Conservation (phyloP, 2,888 invertebrate genomes). For the Noctua janthe region DNA sequence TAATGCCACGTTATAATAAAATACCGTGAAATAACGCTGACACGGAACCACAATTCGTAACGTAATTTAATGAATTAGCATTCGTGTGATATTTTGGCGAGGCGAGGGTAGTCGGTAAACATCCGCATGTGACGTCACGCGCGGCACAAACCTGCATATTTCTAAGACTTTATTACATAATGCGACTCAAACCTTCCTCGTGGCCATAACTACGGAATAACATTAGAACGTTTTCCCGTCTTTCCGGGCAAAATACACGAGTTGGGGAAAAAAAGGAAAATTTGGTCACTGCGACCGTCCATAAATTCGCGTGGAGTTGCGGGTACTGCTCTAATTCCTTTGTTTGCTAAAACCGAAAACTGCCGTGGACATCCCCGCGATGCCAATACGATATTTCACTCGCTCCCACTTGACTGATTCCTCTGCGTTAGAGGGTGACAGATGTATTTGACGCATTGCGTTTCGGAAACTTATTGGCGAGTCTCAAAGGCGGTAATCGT, state of each 20-base stretch:
- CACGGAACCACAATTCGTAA: conserved; percentile 55
- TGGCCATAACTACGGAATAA: conserved; percentile 71
- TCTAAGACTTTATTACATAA: conserved; percentile 75
- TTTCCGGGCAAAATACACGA: conserved; percentile 74
- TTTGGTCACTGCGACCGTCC: conserved; percentile 84
- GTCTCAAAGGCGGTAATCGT: conserved; percentile 76
- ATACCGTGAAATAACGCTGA: conserved; percentile 54
- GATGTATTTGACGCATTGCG: conserved; percentile 76
- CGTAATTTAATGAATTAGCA: conserved; percentile 67
- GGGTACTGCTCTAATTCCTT: conserved; percentile 87
- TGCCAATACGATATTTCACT: conserved; percentile 84
- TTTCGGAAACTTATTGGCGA: conserved; percentile 69
- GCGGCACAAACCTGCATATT: conserved; percentile 68
- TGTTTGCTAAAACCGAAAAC: conserved; percentile 88
- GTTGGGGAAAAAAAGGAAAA: conserved; percentile 79
- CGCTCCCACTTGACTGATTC: conserved; percentile 84
- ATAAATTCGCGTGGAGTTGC: conserved; percentile 84
- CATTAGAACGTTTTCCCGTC: conserved; percentile 78
- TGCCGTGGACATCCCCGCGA: conserved; percentile 80
- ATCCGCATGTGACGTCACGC: conserved; percentile 58
- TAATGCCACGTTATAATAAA: conserved; percentile 61
- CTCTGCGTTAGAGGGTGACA: conserved; percentile 82
- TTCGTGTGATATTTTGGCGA: conserved; percentile 66
- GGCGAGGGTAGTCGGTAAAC: conserved; percentile 64
- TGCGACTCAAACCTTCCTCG: conserved; percentile 68